A percentile compares a stretch with the other conserved stretches of the same genome.
phyloP scores from a whole-genome alignment of 2,888 invertebrate species.

The Drosophila affinis region DNA sequence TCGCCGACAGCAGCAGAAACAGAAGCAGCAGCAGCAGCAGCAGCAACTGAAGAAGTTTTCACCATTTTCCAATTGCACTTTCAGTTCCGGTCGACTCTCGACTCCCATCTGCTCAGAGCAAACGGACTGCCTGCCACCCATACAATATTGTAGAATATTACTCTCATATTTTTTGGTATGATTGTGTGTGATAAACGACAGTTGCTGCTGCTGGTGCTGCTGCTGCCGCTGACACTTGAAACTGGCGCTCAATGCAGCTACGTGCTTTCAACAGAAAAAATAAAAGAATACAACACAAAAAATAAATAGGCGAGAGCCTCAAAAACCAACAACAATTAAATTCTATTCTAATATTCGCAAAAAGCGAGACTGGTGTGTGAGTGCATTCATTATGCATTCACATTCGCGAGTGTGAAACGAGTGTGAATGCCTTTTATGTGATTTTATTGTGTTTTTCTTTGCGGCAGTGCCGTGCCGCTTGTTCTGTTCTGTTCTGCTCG shows the following conservation, averaged over 20 bases:
- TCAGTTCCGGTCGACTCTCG: constrained; percentile 59
- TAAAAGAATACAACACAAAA: constrained; percentile 12
- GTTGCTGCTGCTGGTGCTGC: constrained; percentile 2
- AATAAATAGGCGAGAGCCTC: background rate
- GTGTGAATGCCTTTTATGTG: constrained; percentile 58
- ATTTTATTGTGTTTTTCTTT: constrained; percentile 56
- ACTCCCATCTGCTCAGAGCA: constrained; percentile 46
- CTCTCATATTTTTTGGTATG: background rate
- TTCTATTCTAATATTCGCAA: constrained; percentile 28
- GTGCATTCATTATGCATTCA: constrained; percentile 40
- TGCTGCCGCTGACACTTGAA: constrained; percentile 17
- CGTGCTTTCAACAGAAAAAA: constrained; percentile 31
- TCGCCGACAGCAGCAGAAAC: constrained; percentile 47
- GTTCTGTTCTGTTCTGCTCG: background rate
- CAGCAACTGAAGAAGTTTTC: constrained; percentile 44
- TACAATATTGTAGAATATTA: constrained; percentile 13
- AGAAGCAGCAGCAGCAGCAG: background rate
- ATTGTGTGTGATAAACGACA: background rate
- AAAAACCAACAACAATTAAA: constrained; percentile 12
- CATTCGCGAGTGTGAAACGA: constrained; percentile 42
- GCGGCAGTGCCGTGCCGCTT: background rate
- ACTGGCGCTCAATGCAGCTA: constrained; percentile 24
- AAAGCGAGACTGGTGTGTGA: constrained; percentile 23
- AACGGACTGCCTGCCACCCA: constrained; percentile 35
- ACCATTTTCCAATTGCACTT: constrained; percentile 31